Evolutionary conservation across 64 coral and sea anemone genomes (phyloP).

Genomic region (Dendronephthya gigantea): DNA sequence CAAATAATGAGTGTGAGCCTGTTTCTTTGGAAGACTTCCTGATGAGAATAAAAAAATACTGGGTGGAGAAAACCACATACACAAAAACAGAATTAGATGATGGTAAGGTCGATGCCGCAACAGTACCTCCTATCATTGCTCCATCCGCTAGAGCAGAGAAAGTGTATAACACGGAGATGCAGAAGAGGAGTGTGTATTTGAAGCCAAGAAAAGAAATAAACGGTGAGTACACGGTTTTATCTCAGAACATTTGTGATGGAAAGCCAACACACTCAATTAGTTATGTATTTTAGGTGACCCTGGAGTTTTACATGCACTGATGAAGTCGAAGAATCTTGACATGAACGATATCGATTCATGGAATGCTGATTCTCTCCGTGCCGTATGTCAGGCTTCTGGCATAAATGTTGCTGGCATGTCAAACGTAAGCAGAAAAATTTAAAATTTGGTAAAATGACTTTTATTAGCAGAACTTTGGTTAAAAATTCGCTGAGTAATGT

Average conservation of each 20-base stretch:
- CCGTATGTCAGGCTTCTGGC: too few species aligned
- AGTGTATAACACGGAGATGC: constrained; percentile 25
- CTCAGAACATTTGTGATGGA: too few species aligned
- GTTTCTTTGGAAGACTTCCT: constrained; percentile 8
- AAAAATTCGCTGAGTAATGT: too few species aligned
- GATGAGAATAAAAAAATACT: background rate
- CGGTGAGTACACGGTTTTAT: background rate
- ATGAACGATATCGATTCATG: too few species aligned
- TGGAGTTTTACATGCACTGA: background rate
- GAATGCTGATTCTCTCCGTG: too few species aligned
- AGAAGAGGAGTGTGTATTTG: constrained; percentile 29
- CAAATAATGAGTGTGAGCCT: background rate
- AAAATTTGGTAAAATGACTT: too few species aligned
- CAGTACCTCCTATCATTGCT: constrained; percentile 22
- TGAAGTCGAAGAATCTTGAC: too few species aligned
- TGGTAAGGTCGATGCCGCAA: background rate
- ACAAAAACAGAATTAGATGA: background rate
- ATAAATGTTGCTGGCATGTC: too few species aligned
- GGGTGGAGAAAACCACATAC: constrained; percentile 14
- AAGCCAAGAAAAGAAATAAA: constrained; percentile 1
- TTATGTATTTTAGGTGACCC: too few species aligned
- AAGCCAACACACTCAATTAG: too few species aligned
- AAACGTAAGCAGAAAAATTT: too few species aligned
- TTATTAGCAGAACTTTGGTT: too few species aligned
- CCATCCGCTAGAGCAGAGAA: background rate